A percentile compares a stretch with the other conserved stretches of the same genome.
phyloP scores from a whole-genome alignment of 2,797 vertebrate species.

The Manis pentadactyla region DNA sequence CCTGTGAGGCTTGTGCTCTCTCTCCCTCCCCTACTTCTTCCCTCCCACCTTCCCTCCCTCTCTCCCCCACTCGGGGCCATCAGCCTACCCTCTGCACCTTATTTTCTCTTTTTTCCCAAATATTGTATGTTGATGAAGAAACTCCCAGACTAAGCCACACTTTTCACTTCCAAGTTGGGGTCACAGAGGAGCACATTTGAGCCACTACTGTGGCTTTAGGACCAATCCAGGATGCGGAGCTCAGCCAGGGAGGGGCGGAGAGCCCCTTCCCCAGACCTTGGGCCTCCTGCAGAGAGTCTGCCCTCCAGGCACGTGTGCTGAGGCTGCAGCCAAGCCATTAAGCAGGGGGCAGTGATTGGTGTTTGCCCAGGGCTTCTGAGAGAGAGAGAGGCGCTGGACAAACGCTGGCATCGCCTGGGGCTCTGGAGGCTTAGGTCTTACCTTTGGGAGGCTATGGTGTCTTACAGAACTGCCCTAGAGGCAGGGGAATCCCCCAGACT shows the following conservation, averaged over 20 bases:
- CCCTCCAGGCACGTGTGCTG: fast-evolving
- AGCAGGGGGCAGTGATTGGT: neutral
- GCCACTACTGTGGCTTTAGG: fast-evolving
- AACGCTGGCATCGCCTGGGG: neutral
- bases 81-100: neutral
- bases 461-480: neutral
- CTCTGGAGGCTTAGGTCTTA: slow-evolving; percentile 1
- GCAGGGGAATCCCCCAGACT: neutral
- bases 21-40: neutral
- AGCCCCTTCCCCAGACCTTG: neutral
- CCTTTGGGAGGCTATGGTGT: neutral
- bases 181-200: neutral
- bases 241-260: neutral
- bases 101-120: neutral
- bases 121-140: neutral
- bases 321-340: neutral
- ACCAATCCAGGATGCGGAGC: neutral
- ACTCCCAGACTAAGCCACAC: neutral
- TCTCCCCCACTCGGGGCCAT: neutral
- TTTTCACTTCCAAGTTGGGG: neutral
- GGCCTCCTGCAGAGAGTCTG: neutral
- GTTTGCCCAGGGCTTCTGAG: slow-evolving; percentile 35
- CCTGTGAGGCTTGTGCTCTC: neutral
- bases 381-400: neutral
- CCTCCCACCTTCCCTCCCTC: neutral